Evolutionary conservation across 2,888 invertebrate genomes (phyloP).

Genomic region (Amblyteles armatorius): DNA sequence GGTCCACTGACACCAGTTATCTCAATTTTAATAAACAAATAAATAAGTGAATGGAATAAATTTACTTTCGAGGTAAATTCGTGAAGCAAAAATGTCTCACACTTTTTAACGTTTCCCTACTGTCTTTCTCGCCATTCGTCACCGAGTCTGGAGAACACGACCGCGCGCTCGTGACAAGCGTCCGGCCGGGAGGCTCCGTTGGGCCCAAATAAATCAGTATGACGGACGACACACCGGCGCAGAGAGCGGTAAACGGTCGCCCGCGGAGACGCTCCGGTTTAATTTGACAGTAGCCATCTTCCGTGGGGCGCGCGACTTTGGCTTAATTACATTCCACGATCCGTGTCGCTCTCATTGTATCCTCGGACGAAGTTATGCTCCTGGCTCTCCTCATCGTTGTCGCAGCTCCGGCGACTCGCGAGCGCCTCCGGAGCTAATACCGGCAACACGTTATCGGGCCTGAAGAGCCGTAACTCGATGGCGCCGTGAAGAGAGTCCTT

Average conservation of each 20-base stretch:
- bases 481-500: slow-evolving; percentile 17
- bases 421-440: background rate
- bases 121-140: background rate
- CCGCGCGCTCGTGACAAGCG: slow-evolving; percentile 27
- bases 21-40: background rate
- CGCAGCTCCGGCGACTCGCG: slow-evolving; percentile 6
- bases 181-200: slow-evolving; percentile 49
- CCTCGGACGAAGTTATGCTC: slow-evolving; percentile 77
- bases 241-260: slow-evolving; percentile 40
- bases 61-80: no score
- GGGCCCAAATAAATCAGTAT: slow-evolving; percentile 80
- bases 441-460: slow-evolving; percentile 41
- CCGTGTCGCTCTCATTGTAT: slow-evolving; percentile 76
- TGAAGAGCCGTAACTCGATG: slow-evolving; percentile 8
- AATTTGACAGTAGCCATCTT: slow-evolving; percentile 81
- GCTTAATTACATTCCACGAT: slow-evolving; percentile 83
- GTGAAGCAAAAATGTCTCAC: no score
- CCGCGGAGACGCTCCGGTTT: slow-evolving; percentile 70
- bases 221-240: slow-evolving; percentile 73
- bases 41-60: no score
- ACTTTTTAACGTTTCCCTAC: background rate
- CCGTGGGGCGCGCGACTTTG: slow-evolving; percentile 74
- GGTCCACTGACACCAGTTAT: background rate
- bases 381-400: slow-evolving; percentile 24
- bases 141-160: background rate